Percentiles rank a stretch among this genome's conserved stretches.
phyloP scores from a whole-genome alignment of 37 sponge, comb jelly and placozoan species.

The Geodia barretti region DNA sequence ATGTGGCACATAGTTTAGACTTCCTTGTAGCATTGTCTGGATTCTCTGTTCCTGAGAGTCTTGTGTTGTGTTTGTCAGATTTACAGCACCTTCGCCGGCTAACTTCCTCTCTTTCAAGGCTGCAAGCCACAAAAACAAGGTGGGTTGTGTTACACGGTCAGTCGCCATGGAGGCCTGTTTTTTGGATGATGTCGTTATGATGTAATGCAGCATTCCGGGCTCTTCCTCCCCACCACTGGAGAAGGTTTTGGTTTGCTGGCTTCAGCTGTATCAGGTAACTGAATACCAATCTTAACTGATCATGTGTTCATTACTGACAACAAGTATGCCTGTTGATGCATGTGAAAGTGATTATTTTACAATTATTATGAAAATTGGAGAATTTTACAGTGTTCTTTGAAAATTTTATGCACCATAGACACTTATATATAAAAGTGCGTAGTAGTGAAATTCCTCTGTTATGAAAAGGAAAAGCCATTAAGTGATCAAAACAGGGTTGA shows the following conservation, averaged over 20 bases:
- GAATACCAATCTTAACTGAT: too few relatives aligned
- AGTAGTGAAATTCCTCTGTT: not conserved
- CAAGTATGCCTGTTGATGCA: too few relatives aligned
- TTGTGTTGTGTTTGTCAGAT: not conserved
- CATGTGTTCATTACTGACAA: too few relatives aligned
- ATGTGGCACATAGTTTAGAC: too few relatives aligned
- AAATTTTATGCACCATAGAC: too few relatives aligned
- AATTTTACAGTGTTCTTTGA: too few relatives aligned
- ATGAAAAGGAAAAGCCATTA: constrained; percentile 5
- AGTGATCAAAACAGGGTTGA: too few relatives aligned
- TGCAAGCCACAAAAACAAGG: not conserved
- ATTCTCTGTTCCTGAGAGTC: too few relatives aligned
- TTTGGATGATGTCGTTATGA: not conserved
- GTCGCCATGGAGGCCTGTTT: not conserved
- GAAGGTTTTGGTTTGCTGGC: constrained; percentile 3
- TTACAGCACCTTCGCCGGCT: not conserved
- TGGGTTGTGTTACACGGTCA: not conserved
- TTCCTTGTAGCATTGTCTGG: not conserved
- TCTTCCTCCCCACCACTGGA: not conserved
- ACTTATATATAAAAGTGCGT: too few relatives aligned
- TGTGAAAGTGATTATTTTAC: not conserved
- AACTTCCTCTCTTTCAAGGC: not conserved
- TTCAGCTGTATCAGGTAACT: constrained; percentile 4
- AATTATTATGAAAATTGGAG: not conserved
- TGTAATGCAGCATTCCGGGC: not conserved